Base-by-base conservation (phyloP, 2,797 vertebrate species). In the Micropoecilia bifurca region DNA sequence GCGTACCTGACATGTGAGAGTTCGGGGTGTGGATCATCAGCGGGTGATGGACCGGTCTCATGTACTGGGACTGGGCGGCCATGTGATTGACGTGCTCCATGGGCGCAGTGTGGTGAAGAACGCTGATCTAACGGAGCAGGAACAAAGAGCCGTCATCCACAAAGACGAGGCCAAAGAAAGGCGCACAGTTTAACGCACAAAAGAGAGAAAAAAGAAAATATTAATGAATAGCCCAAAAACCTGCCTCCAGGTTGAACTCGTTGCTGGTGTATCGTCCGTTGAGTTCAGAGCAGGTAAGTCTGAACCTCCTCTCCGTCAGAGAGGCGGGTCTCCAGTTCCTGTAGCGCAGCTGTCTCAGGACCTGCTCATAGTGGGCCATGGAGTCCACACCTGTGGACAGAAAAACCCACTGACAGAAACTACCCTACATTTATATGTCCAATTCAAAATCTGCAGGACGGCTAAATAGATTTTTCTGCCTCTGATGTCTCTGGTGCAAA, bases 221-320 rank as follows among this genome's bases (percentile, higher is more conserved):
- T 73, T 57, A 43, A 68, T 25, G 66, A 28, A 39, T 16, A 71
- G 48, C 1, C 4, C 55, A 2, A 61, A 45, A 28, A 71, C 81
- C 69, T 7, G 91, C 98, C 97, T 99, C 97, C 92, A 99, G 30
- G 84, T 96, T 98, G 92, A 99, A 98, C 87, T 98, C 97, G 6
- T 99, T 99, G 96, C 99, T 99, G 79, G 95, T 97, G 83, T 99
- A 99, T 18, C 97, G 98, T 5, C 99, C 99, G 0, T 99, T 99
- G 78, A 99, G 97, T 85, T 99, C 98, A 0, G 98, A 99, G 93
- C 99, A 99, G 89, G 97, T 99, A 91, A 99, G 95, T 86, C 95
- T 95, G 94, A 99, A 99, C 79, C 90, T 95, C 71, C 98, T 96
- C 57, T 96, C 95, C 0, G 93, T 96, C 43, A 97, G 91, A 68